Base-by-base conservation (phyloP, 2,797 vertebrate species). In the Ibycter americanus region DNA sequence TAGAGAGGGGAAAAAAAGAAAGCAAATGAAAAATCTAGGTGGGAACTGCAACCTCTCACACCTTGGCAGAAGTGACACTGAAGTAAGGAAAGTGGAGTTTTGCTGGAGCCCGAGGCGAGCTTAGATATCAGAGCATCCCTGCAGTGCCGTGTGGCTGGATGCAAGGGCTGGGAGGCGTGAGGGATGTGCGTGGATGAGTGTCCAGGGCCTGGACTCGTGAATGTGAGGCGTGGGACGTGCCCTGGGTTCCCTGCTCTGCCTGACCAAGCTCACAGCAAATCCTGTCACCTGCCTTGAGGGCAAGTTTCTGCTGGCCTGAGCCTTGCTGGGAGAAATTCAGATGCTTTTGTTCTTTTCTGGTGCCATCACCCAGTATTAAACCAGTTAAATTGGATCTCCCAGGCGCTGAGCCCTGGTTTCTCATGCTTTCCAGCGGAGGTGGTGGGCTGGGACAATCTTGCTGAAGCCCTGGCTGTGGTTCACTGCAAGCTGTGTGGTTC, bases 161-260 rank as follows among this genome's bases (percentile, higher is more conserved):
- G 32, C 8, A 6, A 36, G 82, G 67, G n/a, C 71, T 73, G 42
- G 58, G 38, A n/a, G 15, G 49, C 1, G 2, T 4, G 32, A 40
- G 78, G 34, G 20, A 11, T 5, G 2, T 2, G 36, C 0, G 0
- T 1, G 25, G 58, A 12, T 20, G 29, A 26, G 29, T 8, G 31
- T 20, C 78, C 22, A 4, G 70, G 49, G 49, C 49, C n/a, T 16
- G 22, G 36, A 6, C 42, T 65, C 40, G 4, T 12, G 51, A 8
- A 7, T 5, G 9, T 4, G 31, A 34, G 9, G 1, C 32, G 29
- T 3, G 23, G n/a, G 38, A 15, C 0, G 0, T 36, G 40, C 26
- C 36, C 63, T 17, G 67, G 6, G 10, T 12, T 74, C 46, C 51
- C 18, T 2, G 1, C 8, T 49, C 40, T 15, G 8, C 4, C 51